Evolutionary conservation across 2,113 vertebrate genomes (phyloP), one percentile per base, ranked within the genome.

Genomic region (Prionailurus bengalensis): DNA sequence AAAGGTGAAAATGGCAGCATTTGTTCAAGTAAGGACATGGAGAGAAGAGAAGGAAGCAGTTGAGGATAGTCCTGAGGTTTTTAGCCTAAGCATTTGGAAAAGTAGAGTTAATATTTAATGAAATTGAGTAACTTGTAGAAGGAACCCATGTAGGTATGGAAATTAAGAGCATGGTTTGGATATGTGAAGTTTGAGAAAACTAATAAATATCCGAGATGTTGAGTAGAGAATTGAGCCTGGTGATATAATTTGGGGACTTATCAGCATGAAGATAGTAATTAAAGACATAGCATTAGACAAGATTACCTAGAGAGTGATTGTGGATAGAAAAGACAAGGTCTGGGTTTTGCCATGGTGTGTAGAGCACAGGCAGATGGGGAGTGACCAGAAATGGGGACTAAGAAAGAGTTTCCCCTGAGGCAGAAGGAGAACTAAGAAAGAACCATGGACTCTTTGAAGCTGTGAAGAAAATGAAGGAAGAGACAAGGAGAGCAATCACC

Each of bases 391-490:
- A 71, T 70, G 6, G 19, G 51, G 33, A 93, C 33, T 86, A 27
- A 71, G 31, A 39, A 92, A 63, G 36, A 71, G 1, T 55, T 81
- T 27, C 45, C 19, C 65, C 14, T 81, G 39, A 96, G 29, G 29
- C 61, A 63, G 16, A 36, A 94, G 45, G 31, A 68, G 31, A 91
- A 51, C 73, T 63, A 78, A 92, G 39, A 71, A 71, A 39, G 31
- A 90, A 70, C 23, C 58, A 76, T 74, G 31, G 17, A 68, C 12
- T 51, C 19, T 65, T 66, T 9, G 14, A 33, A 76, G 23, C 9
- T 95, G 29, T 82, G 42, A 80, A 83, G 36, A 73, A 90, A 91
- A 89, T 93, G 33, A 55, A 65, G 4, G 36, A 55, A 82, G 85
- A 89, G 71, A 17, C 21, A 39, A 80, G 10, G 25, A 6, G 51